Conservation (phyloP, 1,140 invertebrate genomes). For the Drosophila auraria region DNA sequence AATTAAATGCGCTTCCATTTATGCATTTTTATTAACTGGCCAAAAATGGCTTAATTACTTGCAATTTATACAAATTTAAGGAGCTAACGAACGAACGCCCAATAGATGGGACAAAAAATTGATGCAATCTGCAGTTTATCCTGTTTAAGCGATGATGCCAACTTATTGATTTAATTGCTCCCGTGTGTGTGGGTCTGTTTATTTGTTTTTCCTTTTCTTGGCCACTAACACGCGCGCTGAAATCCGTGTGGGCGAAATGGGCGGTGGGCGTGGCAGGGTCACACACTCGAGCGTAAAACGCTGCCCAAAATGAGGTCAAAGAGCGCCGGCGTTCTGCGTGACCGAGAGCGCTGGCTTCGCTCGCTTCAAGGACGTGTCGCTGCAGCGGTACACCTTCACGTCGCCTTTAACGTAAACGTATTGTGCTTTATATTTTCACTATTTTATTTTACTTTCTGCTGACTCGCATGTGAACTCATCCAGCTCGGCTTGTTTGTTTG, state of each 20-base stretch:
- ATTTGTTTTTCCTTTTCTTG: neutral
- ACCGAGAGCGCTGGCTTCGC: constrained; percentile 35
- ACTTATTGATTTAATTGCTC: constrained; percentile 76
- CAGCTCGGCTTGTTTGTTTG: constrained; percentile 29
- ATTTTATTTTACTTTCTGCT: constrained; percentile 80
- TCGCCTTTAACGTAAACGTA: constrained; percentile 25
- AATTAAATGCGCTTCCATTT: constrained; percentile 55
- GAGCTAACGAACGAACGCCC: constrained; percentile 24
- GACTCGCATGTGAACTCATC: constrained; percentile 48
- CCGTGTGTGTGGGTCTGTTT: constrained; percentile 28
- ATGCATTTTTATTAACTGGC: constrained; percentile 65
- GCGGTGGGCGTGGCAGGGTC: constrained; percentile 5
- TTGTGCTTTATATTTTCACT: constrained; percentile 78
- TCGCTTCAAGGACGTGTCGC: constrained; percentile 17
- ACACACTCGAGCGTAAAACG: constrained; percentile 47
- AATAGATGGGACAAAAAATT: neutral
- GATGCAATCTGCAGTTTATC: constrained; percentile 40
- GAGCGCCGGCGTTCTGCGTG: constrained; percentile 60
- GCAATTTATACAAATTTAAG: constrained; percentile 60
- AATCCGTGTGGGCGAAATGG: constrained; percentile 18
- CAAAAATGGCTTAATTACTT: constrained; percentile 77
- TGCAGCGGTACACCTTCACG: constrained; percentile 24
- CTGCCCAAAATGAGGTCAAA: constrained; percentile 77
- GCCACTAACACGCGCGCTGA: constrained; percentile 1
- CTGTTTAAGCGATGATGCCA: constrained; percentile 61